Conservation (phyloP, 2,888 invertebrate species). For the Meganola albula region DNA sequence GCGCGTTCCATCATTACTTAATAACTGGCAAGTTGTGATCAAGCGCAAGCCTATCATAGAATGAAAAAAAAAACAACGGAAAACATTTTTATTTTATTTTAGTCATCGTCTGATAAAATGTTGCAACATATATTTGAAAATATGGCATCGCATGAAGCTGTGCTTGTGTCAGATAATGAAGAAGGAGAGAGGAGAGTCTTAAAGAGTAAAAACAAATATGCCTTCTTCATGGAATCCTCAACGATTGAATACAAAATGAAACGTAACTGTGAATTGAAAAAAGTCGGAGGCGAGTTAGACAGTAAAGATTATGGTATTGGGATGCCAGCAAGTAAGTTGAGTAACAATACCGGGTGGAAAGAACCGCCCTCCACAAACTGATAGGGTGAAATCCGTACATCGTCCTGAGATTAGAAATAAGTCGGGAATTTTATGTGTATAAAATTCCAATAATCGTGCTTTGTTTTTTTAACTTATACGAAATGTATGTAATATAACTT, state of each 20-base stretch:
- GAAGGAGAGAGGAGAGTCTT: constrained; percentile 91
- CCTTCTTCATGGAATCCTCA: constrained; percentile 97
- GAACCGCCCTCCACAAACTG: too few relatives aligned
- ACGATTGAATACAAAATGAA: constrained; percentile 93
- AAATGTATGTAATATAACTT: too few relatives aligned
- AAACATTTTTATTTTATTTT: constrained; percentile 19
- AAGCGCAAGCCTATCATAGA: too few relatives aligned
- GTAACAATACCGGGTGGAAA: too few relatives aligned
- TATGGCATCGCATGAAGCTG: constrained; percentile 88
- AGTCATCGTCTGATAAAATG: constrained; percentile 87
- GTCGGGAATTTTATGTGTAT: too few relatives aligned
- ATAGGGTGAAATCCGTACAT: too few relatives aligned
- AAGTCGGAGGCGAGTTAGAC: constrained; percentile 89
- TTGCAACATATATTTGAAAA: constrained; percentile 93
- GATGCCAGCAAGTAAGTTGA: constrained; percentile 86
- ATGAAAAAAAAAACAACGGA: too few relatives aligned
- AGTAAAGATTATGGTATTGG: constrained; percentile 91
- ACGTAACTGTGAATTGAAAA: constrained; percentile 87
- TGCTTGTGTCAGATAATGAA: constrained; percentile 86
- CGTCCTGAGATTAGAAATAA: too few relatives aligned
- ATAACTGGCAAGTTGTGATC: too few relatives aligned
- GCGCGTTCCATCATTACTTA: too few relatives aligned
- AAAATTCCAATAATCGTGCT: too few relatives aligned
- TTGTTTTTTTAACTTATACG: too few relatives aligned
- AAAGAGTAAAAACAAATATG: constrained; percentile 79